A percentile compares a stretch with the other conserved stretches of the same genome.
Conservation (phyloP, 2,888 invertebrate genomes). For the Parnassius apollo region DNA sequence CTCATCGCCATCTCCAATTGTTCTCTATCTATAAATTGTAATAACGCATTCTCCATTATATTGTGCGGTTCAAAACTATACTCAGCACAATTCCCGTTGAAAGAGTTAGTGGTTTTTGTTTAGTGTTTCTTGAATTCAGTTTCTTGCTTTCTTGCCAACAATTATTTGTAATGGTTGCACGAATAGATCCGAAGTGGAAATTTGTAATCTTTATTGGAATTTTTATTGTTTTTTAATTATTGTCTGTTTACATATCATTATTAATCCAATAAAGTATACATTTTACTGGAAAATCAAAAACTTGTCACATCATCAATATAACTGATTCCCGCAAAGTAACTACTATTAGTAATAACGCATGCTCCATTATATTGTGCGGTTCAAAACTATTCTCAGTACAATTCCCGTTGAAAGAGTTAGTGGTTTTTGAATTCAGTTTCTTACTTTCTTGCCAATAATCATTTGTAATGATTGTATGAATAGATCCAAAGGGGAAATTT, state of each 20-base stretch:
- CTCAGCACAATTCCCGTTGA: conserved; percentile 22
- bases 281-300: no score
- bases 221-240: no score
- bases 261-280: no score
- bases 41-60: conserved; percentile 23
- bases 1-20: conserved; percentile 17
- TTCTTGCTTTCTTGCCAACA: conserved; percentile 26
- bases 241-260: no score
- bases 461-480: conserved; percentile 18
- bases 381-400: conserved; percentile 22
- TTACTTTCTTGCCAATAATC: conserved; percentile 14
- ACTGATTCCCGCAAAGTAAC: no score
- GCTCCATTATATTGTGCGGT: conserved; percentile 25
- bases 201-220: not conserved
- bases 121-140: conserved; percentile 25
- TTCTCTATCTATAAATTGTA: conserved; percentile 24
- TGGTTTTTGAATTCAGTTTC: conserved; percentile 24
- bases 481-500: conserved; percentile 10
- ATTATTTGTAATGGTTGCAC: conserved; percentile 18
- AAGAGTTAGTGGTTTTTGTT: conserved; percentile 26
- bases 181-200: conserved; percentile 9
- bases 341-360: conserved; percentile 16
- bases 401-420: conserved; percentile 24
- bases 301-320: no score
- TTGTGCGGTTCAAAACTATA: conserved; percentile 26